Conservation (phyloP, 92 coral and sea anemone genomes). For the Isaurus tuberculatus region DNA sequence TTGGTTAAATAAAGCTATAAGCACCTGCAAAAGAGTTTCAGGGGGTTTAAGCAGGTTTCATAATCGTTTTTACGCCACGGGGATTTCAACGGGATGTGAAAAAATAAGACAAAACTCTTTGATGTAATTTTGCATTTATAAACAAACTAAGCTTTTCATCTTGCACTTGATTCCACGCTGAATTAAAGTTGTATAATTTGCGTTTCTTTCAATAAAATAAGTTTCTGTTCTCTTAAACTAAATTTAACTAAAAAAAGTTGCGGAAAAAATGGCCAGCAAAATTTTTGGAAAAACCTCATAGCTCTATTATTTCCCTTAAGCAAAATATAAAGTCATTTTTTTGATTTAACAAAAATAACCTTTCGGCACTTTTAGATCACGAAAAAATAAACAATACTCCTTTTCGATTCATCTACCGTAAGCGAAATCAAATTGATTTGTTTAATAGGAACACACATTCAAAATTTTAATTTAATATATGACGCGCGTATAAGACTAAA, state of each 20-base stretch:
- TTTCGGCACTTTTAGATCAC: conserved; percentile 7
- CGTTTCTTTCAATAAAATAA: neutral
- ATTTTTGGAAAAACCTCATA: neutral
- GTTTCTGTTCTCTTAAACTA: neutral
- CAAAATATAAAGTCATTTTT: neutral
- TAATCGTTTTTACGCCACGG: too few relatives aligned
- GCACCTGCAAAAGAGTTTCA: too few relatives aligned
- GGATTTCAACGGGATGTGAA: too few relatives aligned
- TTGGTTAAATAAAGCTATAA: too few relatives aligned
- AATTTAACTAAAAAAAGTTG: neutral
- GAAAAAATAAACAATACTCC: conserved; percentile 1
- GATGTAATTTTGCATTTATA: neutral
- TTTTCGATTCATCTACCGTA: neutral
- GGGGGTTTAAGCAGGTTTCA: too few relatives aligned
- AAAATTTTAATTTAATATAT: neutral
- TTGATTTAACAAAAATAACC: neutral
- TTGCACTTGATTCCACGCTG: neutral
- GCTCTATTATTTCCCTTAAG: neutral
- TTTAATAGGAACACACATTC: conserved; percentile 7
- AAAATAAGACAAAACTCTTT: neutral
- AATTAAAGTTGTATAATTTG: neutral
- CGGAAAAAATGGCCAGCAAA: too few relatives aligned
- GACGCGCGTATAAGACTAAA: neutral
- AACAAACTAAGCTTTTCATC: neutral
- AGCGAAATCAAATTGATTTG: neutral